phyloP scores from a whole-genome alignment of 2,113 vertebrate genomes.

The Lagopus leucura region DNA sequence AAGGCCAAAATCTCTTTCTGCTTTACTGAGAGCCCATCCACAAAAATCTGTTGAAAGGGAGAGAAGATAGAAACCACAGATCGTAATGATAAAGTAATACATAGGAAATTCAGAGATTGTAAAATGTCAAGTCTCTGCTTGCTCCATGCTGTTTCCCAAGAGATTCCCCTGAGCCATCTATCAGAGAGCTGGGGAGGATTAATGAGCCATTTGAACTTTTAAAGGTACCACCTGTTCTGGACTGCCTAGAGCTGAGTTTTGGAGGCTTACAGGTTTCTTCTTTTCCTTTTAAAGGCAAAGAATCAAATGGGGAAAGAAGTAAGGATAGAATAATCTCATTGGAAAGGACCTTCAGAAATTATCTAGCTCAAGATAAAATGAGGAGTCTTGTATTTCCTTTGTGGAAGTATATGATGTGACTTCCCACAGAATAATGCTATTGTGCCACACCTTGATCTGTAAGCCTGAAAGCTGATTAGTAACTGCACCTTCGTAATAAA shows the following conservation, averaged over 20 bases:
- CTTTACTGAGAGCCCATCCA: not conserved
- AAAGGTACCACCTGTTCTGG: not conserved
- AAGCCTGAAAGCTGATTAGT: not conserved
- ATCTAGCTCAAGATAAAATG: not conserved
- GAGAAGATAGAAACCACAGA: not conserved
- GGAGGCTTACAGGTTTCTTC: not conserved
- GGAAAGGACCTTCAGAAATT: not conserved
- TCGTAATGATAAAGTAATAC: not conserved
- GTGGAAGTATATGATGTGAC: not conserved
- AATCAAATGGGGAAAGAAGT: not conserved
- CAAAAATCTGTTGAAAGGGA: not conserved
- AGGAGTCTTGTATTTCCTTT: not conserved
- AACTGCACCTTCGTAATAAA: not conserved
- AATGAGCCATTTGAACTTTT: not conserved
- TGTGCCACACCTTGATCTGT: not conserved
- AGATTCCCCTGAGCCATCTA: not conserved
- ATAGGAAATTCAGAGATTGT: not conserved
- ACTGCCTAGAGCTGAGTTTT: not conserved
- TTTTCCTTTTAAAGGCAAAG: not conserved
- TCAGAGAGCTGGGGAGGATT: not conserved
- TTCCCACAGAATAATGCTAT: not conserved
- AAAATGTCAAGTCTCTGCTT: slow-evolving; percentile 22
- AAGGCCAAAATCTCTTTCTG: not conserved
- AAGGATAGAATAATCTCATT: not conserved
- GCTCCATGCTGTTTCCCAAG: slow-evolving; percentile 12